Evolutionary conservation across 2,113 vertebrate species (phyloP).

Genomic region (Gambusia holbrooki): DNA sequence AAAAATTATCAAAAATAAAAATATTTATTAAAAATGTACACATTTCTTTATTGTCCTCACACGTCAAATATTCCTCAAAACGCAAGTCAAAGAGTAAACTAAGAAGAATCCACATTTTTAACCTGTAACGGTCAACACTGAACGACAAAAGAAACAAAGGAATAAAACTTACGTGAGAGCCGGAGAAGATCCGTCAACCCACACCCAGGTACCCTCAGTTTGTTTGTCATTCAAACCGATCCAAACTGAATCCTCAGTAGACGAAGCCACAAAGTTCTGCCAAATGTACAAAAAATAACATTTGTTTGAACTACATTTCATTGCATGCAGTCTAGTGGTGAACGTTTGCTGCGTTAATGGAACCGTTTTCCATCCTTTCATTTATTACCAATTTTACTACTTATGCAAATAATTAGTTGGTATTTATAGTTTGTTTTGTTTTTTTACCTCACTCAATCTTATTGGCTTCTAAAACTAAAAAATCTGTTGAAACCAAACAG

Average conservation of each 20-base stretch:
- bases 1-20: too few species aligned
- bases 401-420: background rate
- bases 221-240: constrained; percentile 51
- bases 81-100: background rate
- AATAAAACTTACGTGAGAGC: background rate
- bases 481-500: too few species aligned
- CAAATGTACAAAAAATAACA: background rate
- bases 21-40: too few species aligned
- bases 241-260: constrained; percentile 20
- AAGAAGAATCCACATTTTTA: background rate
- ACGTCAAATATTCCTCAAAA: background rate
- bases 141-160: background rate
- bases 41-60: background rate
- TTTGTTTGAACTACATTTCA: background rate
- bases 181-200: constrained; percentile 41
- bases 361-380: background rate
- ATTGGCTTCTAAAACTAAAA: too few species aligned
- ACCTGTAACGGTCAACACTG: background rate
- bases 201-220: constrained; percentile 41
- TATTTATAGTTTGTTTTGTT: too few species aligned
- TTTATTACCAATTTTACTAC: background rate
- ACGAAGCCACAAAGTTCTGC: background rate
- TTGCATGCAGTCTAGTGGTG: background rate
- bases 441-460: too few species aligned
- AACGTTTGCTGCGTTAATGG: background rate